Evolutionary conservation across 2,888 invertebrate genomes (phyloP).

Genomic region (Aromia moschata): DNA sequence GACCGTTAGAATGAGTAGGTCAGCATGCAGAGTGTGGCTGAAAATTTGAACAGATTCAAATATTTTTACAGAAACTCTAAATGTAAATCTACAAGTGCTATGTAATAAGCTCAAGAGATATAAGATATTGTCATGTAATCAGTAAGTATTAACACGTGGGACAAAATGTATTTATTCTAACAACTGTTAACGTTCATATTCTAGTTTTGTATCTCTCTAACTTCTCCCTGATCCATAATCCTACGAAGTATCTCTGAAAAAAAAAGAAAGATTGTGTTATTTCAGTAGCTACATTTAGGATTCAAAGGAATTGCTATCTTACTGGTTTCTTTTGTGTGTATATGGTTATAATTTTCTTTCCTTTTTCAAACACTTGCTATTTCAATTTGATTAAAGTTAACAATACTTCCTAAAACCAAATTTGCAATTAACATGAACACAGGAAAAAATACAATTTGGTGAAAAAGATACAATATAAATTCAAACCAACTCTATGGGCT

Average conservation of each 20-base stretch:
- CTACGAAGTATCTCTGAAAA: slow-evolving; percentile 55
- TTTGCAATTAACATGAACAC: too few species aligned
- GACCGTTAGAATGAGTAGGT: slow-evolving; percentile 40
- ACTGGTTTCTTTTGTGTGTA: too few species aligned
- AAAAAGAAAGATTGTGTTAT: slow-evolving; percentile 34
- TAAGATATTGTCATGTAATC: slow-evolving; percentile 60
- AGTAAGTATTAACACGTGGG: slow-evolving; percentile 49
- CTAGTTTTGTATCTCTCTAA: slow-evolving; percentile 22
- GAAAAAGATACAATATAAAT: too few species aligned
- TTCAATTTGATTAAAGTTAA: too few species aligned
- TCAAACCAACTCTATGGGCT: too few species aligned
- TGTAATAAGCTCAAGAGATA: slow-evolving; percentile 54
- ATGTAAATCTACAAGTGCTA: slow-evolving; percentile 44
- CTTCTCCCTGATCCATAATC: slow-evolving; percentile 31
- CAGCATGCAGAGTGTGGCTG: slow-evolving; percentile 33
- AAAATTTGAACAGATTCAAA: slow-evolving; percentile 29
- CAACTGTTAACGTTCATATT: slow-evolving; percentile 26
- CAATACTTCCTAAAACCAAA: too few species aligned
- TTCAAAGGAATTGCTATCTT: too few species aligned
- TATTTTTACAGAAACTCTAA: slow-evolving; percentile 30
- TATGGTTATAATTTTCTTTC: too few species aligned
- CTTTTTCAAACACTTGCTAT: too few species aligned
- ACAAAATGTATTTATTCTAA: slow-evolving; percentile 34
- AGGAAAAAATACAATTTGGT: too few species aligned
- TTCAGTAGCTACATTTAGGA: too few species aligned